phyloP scores from a whole-genome alignment of 1,140 invertebrate genomes.

The Drosophila baimaii region DNA sequence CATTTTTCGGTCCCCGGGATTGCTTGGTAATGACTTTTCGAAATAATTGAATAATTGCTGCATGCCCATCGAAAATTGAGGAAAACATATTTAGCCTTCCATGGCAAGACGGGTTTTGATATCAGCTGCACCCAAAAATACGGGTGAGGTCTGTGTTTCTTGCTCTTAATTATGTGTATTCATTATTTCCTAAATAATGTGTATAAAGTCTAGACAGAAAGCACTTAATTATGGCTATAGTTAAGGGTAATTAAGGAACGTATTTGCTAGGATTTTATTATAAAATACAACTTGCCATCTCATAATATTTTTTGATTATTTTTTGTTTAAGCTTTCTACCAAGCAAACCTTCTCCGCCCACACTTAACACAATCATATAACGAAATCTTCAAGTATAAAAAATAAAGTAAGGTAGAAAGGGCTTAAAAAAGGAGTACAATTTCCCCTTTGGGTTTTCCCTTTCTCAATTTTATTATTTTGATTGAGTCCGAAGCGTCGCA shows the following conservation, averaged over 20 bases:
- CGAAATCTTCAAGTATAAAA: not conserved
- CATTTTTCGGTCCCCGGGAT: constrained; percentile 14
- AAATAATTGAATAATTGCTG: constrained; percentile 51
- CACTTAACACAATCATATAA: not conserved
- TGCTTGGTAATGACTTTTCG: constrained; percentile 31
- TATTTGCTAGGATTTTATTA: not conserved
- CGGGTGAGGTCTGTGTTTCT: not conserved
- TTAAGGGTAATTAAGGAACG: not conserved
- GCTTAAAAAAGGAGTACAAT: not conserved
- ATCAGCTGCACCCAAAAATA: constrained; percentile 24
- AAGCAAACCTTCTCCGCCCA: too few species aligned
- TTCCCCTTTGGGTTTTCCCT: not conserved
- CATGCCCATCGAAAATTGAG: constrained; percentile 19
- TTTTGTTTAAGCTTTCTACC: too few species aligned
- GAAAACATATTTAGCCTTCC: constrained; percentile 12
- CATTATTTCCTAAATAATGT: not conserved
- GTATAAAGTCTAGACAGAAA: constrained; percentile 1
- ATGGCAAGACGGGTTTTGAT: not conserved
- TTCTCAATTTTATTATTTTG: constrained; percentile 37
- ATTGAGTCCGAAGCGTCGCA: constrained; percentile 48
- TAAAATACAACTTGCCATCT: too few species aligned
- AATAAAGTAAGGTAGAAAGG: not conserved
- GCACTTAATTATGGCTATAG: not conserved
- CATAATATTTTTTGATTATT: too few species aligned
- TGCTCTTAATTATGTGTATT: not conserved